Conservation (phyloP, 2,888 invertebrate genomes). For the Ochropacha duplaris region DNA sequence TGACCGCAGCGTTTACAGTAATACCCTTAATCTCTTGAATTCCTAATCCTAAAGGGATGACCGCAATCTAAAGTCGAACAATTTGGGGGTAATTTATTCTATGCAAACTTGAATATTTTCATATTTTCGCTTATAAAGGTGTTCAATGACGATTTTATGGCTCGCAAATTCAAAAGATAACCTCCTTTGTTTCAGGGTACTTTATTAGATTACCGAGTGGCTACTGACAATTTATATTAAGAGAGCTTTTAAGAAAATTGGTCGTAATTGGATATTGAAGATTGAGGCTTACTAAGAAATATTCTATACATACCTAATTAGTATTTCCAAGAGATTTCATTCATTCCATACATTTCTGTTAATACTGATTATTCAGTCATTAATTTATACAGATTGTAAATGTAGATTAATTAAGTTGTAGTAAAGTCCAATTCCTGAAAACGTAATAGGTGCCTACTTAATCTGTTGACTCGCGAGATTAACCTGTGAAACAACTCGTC, state of each 20-base stretch:
- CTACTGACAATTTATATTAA: constrained; percentile 45
- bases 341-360: too few species aligned
- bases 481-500: too few species aligned
- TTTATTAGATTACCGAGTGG: constrained; percentile 44
- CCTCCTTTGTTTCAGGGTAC: constrained; percentile 52
- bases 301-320: too few species aligned
- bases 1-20: constrained; percentile 37
- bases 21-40: constrained; percentile 43
- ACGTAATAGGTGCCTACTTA: too few species aligned
- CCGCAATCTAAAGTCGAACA: constrained; percentile 51
- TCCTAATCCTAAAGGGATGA: constrained; percentile 46
- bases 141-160: constrained; percentile 50
- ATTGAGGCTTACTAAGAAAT: too few species aligned
- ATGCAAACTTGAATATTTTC: constrained; percentile 46
- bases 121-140: constrained; percentile 51
- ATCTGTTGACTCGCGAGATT: too few species aligned
- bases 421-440: too few species aligned
- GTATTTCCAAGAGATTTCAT: too few species aligned
- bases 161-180: constrained; percentile 57
- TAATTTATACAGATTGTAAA: too few species aligned
- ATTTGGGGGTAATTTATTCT: constrained; percentile 55
- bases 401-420: too few species aligned
- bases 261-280: constrained; percentile 24
- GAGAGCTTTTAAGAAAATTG: constrained; percentile 48
- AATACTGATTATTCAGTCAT: too few species aligned